A percentile compares a stretch with the other conserved stretches of the same genome.
phyloP scores from a whole-genome alignment of 1,140 invertebrate genomes.

The Pogonomyrmex californicus region DNA sequence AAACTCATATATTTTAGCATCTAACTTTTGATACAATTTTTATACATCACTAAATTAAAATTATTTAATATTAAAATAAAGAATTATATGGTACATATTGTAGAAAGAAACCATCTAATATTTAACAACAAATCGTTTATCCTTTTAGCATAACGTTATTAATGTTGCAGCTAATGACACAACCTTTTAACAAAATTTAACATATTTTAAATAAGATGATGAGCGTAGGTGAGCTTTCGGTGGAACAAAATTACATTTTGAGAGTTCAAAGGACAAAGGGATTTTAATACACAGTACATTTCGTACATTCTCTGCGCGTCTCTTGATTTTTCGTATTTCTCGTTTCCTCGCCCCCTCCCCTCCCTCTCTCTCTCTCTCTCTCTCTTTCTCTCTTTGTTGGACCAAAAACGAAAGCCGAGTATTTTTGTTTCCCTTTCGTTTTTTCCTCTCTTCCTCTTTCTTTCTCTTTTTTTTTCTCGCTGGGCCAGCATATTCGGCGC shows the following conservation, averaged over 20 bases:
- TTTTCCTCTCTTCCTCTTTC: constrained; percentile 33
- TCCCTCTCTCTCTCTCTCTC: constrained; percentile 25
- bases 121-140: neutral
- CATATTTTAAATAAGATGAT: constrained; percentile 19
- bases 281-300: constrained; percentile 71
- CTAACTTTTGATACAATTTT: neutral
- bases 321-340: constrained; percentile 73
- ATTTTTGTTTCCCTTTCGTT: constrained; percentile 79
- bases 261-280: constrained; percentile 45
- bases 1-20: neutral
- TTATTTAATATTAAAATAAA: neutral
- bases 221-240: neutral
- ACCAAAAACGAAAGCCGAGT: constrained; percentile 56
- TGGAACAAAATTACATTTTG: constrained; percentile 48
- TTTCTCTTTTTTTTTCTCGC: constrained; percentile 68
- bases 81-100: neutral
- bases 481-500: constrained; percentile 80
- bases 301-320: constrained; percentile 56
- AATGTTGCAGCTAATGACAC: neutral
- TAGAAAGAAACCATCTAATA: neutral
- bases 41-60: neutral
- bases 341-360: constrained; percentile 64
- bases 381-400: neutral
- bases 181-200: constrained; percentile 26
- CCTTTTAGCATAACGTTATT: neutral